Conservation (phyloP, 2,888 invertebrate genomes). For the Scrobipalpa atriplicella region DNA sequence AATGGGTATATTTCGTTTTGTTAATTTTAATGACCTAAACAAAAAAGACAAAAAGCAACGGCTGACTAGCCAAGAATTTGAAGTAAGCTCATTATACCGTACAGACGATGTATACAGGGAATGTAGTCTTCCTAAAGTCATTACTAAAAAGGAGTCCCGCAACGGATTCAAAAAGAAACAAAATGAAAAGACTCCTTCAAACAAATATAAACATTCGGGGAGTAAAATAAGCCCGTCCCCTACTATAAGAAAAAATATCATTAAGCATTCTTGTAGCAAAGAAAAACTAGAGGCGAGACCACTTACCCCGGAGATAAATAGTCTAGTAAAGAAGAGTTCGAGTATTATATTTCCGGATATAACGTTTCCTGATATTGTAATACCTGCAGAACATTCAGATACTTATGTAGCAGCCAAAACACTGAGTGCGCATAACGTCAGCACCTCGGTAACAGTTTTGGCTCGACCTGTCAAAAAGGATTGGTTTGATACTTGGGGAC, state of each 20-base stretch:
- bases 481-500: slow-evolving; percentile 45
- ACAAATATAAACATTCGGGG: background rate
- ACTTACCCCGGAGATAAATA: no score
- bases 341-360: no score
- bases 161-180: background rate
- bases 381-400: no score
- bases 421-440: slow-evolving; percentile 42
- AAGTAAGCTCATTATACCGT: slow-evolving; percentile 46
- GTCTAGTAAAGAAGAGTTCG: no score
- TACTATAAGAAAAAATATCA: no score
- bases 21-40: slow-evolving; percentile 34
- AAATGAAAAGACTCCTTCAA: background rate
- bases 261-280: no score
- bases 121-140: slow-evolving; percentile 50
- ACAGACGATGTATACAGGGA: slow-evolving; percentile 59
- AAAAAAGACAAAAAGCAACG: slow-evolving; percentile 32
- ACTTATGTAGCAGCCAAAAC: slow-evolving; percentile 26
- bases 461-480: slow-evolving; percentile 34
- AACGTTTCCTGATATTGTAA: no score
- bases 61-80: slow-evolving; percentile 42
- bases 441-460: slow-evolving; percentile 47
- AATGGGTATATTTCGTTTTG: slow-evolving; percentile 27
- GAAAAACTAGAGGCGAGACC: no score
- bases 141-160: background rate
- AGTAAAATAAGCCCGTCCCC: no score